Evolutionary conservation across 1,140 invertebrate genomes (phyloP), one percentile per base, ranked within the genome.

Genomic region (Heliconius nattereri): DNA sequence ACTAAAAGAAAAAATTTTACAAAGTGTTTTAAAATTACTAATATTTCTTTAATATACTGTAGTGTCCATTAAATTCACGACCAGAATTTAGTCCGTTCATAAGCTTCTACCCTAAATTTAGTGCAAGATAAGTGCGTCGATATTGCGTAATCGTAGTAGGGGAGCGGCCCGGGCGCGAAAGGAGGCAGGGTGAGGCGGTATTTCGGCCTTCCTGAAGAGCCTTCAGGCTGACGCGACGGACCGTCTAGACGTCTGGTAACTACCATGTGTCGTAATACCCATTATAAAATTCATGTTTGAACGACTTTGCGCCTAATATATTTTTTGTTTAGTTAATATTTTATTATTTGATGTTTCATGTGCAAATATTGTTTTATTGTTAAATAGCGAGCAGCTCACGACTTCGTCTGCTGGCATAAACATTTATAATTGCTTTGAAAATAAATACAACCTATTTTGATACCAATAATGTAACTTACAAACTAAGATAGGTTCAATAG

Each of bases 191-290:
- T 75, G 60, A 78, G 73, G 82, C 73, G 81, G 75, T 81, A 84
- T 85, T 86, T 87, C 84, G 86, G 87, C 88, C 87, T 92, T 91
- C 90, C 90, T 91, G 87, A 90, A 92, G 86, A 91, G 90, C 88
- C 89, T 92, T 90, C 87, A 89, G 85, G 81, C 84, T 80, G 88
- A 85, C 89, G 88, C 88, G 89, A 89, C 88, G 83, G 79, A 78
- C 83, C 82, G 90, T 90, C 91, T 92, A 92, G 91, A 92, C 90
- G 91, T 92, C 90, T 92, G 88, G 88, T 85, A 76, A 75, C 85
- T 85, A 88, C 87, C 82, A 86, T 83, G 81, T 87, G 85, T 85
- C 82, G 81, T 83, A 83, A 88, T 80, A 87, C 81, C 81, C 74
- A 83, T 85, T 87, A 86, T 85, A 83, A 83, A 87, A 87, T 87